These are phyloP conservation scores for Mustelus asterias DNA, from an alignment of 2,113 vertebrate species.

Conservation along the genomic window DNA sequence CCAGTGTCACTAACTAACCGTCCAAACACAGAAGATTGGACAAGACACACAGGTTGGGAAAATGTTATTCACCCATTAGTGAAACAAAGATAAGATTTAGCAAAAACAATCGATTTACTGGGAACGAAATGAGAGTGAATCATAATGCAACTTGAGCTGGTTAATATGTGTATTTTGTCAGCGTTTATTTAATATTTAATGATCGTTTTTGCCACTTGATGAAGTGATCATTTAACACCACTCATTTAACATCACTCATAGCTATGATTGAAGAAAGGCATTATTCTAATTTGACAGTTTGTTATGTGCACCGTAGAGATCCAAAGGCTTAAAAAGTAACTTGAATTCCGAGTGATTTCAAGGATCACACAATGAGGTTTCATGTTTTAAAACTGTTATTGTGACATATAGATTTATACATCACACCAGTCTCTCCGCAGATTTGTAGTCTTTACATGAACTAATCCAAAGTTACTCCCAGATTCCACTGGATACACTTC, in stretches of 20 bases:
- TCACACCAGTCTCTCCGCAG: too few species aligned
- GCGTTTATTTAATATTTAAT: neutral
- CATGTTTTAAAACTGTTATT: too few species aligned
- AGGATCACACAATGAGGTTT: too few species aligned
- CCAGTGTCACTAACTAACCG: neutral
- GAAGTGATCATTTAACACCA: neutral
- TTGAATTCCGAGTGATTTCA: too few species aligned
- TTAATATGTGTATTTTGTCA: neutral
- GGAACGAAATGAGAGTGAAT: neutral
- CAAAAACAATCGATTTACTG: neutral
- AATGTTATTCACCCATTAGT: neutral
- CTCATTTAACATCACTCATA: neutral
- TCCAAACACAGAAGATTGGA: too few species aligned
- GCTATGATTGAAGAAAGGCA: neutral
- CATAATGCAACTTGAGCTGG: neutral
- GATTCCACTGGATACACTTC: too few species aligned
- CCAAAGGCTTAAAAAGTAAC: too few species aligned
- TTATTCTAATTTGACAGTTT: neutral
- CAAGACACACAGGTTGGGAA: neutral
- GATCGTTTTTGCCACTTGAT: neutral
- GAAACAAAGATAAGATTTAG: neutral
- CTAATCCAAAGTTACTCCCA: too few species aligned
- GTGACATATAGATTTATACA: too few species aligned
- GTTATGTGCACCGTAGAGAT: too few species aligned
- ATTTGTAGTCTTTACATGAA: too few species aligned